Conservation (phyloP, 2,113 vertebrate genomes). For the Pithys albifrons region DNA sequence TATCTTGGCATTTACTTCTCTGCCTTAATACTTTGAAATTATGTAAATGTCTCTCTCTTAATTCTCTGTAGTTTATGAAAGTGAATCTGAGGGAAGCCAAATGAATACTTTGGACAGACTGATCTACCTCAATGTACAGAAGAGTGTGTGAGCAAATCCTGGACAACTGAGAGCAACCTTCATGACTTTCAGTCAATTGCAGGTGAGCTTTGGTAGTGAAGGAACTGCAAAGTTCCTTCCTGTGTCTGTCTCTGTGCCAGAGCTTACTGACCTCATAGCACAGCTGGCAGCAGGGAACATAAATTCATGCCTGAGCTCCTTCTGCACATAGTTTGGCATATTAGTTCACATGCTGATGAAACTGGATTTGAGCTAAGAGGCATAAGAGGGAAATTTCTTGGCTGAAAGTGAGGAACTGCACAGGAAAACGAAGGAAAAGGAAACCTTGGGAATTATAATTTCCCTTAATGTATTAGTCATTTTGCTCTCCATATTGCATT, state of each 20-base stretch:
- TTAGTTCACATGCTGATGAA: conserved; percentile 17
- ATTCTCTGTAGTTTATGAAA: neutral
- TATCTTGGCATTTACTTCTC: neutral
- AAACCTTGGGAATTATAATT: neutral
- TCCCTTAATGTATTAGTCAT: neutral
- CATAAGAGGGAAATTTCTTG: neutral
- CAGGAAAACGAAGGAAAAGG: neutral
- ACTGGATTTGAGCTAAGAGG: neutral
- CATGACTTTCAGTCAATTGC: neutral
- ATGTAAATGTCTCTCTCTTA: neutral
- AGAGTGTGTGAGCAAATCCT: neutral
- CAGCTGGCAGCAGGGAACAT: conserved; percentile 33
- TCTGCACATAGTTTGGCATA: conserved; percentile 8
- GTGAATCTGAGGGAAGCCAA: neutral
- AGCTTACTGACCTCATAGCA: neutral
- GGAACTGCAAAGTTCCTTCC: neutral
- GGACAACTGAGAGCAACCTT: neutral
- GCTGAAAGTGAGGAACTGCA: neutral
- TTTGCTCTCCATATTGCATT: neutral
- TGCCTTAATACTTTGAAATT: neutral
- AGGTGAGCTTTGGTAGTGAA: neutral
- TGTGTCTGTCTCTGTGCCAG: neutral
- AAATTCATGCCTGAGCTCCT: conserved; percentile 24
- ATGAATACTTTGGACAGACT: neutral
- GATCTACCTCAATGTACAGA: neutral